Base-by-base conservation (phyloP, 2,113 vertebrate genomes). In the Megaceryle maxima region DNA sequence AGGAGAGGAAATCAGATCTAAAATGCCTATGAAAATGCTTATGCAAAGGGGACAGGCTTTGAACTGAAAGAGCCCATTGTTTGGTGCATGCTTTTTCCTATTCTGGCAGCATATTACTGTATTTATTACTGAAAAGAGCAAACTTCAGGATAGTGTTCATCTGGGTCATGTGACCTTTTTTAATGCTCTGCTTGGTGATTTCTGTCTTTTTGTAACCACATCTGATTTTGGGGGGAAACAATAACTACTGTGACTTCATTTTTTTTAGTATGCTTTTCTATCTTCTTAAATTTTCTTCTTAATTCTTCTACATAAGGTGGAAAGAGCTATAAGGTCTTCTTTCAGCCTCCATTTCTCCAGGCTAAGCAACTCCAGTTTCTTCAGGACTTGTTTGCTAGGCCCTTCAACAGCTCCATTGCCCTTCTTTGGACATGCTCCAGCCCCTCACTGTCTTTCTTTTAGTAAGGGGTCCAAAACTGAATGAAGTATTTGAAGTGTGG, bases 71-170 rank as follows among this genome's bases (percentile, higher is more conserved):
- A 24, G 14, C 39, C n/a, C 13, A 7, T 43, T 50, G 14, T 35
- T 64, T 35, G 7, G 19, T 26, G 3, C 1, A 1, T 28, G 7
- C 1, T 0, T 83, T 86, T 60, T 83, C 55, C 18, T 59, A 5
- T 43, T 76, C 48, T 39, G 44, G 29, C 11, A 72, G 6, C 15
- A 19, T 16, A 66, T 48, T 1, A 0, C 17, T 53, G 3, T n/a
- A 76, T 15, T 75, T 35, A 33, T 46, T 9, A 39, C 4, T 29
- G 21, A 60, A 77, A 87, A 62, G 25, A 35, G 3, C 15, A 82
- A 84, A 18, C 8, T 81, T 86, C 51, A 70, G 13, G 4, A 57
- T 10, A 5, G 7, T 60, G n/a, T 10, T 68, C 53, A 33, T 68
- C 74, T 75, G 25, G 2, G 9, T 79, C 6, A 37, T 60, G 39